These are phyloP conservation scores for Galagoides demidoff DNA, from an alignment of 2,797 vertebrate species.

Conservation along the genomic window DNA sequence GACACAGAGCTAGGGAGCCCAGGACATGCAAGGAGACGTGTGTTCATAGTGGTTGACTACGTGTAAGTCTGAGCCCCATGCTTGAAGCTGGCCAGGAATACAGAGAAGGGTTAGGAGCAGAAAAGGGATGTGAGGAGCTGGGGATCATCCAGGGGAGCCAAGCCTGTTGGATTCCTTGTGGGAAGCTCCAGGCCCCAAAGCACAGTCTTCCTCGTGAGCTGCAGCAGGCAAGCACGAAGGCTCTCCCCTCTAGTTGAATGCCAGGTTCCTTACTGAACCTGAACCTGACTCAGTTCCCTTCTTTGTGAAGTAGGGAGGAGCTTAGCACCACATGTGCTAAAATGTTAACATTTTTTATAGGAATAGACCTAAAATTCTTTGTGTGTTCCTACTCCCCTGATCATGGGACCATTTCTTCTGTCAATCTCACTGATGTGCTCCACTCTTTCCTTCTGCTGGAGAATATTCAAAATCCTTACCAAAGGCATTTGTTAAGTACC, in stretches of 20 bases:
- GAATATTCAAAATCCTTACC: constrained; percentile 10
- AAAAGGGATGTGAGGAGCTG: neutral
- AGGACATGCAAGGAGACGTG: neutral
- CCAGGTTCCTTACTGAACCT: neutral
- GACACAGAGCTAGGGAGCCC: neutral
- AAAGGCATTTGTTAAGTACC: neutral
- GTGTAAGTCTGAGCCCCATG: neutral
- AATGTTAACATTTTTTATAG: neutral
- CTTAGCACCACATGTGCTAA: neutral
- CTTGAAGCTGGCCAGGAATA: neutral
- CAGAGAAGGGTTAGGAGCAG: neutral
- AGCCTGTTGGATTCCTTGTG: neutral
- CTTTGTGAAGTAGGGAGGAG: neutral
- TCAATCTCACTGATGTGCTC: neutral
- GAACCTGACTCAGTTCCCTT: neutral
- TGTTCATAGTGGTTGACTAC: neutral
- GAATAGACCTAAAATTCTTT: neutral
- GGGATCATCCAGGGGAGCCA: neutral
- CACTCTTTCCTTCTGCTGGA: neutral
- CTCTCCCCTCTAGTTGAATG: neutral
- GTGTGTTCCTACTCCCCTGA: neutral
- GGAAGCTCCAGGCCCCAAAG: neutral
- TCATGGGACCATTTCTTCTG: neutral
- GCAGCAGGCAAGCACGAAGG: neutral
- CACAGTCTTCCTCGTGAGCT: fast-evolving